Conservation (phyloP, 2,113 vertebrate genomes). For the Triplophysa dalaica region DNA sequence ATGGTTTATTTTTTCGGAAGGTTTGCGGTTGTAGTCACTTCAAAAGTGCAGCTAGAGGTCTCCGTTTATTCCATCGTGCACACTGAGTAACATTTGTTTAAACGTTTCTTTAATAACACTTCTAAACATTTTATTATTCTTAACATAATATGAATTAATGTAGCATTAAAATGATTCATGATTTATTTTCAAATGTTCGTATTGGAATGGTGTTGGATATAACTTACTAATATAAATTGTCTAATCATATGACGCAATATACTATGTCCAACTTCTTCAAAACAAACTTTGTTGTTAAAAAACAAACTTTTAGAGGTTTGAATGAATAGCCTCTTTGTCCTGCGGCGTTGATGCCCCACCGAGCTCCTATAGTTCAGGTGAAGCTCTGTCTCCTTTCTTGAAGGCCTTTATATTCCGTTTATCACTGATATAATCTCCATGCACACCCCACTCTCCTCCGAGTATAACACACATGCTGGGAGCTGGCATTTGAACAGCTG, state of each 20-base stretch:
- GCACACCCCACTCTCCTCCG: conserved; percentile 6
- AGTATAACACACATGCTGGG: conserved; percentile 39
- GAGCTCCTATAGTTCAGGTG: conserved; percentile 11
- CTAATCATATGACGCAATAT: background rate
- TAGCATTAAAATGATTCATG: background rate
- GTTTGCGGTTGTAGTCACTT: conserved; percentile 38
- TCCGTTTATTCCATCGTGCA: background rate
- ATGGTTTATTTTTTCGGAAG: conserved; percentile 52
- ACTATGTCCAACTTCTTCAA: too few species aligned
- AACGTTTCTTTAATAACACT: background rate
- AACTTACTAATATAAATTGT: too few species aligned
- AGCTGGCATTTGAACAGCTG: conserved; percentile 50
- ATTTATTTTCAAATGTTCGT: background rate
- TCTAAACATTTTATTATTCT: background rate
- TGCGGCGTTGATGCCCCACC: background rate
- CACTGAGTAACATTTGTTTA: conserved; percentile 9
- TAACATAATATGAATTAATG: background rate
- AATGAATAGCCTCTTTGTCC: background rate
- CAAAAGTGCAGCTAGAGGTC: conserved; percentile 8
- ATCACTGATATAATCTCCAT: conserved; percentile 35
- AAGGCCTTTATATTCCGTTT: background rate
- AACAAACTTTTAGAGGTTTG: background rate
- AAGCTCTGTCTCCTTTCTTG: background rate
- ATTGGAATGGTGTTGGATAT: too few species aligned
- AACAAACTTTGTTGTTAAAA: background rate